Conservation (phyloP, 2,797 vertebrate species). For the Etheostoma nigrum region DNA sequence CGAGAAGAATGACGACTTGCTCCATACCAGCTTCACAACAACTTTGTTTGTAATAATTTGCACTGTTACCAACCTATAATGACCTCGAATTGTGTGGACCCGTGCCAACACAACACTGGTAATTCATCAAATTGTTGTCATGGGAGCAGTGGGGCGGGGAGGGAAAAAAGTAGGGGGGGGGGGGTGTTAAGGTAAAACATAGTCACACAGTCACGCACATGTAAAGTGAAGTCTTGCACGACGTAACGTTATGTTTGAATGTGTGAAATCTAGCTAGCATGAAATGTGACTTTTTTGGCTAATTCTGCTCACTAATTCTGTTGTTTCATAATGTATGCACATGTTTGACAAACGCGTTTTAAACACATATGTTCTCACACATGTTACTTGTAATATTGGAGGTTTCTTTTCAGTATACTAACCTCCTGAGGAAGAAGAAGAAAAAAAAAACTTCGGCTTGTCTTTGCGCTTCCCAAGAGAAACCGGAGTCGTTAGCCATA, state of each 20-base stretch:
- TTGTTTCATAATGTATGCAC: background rate
- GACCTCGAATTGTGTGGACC: slow-evolving; percentile 11
- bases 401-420: slow-evolving; percentile 35
- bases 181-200: slow-evolving; percentile 10
- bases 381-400: slow-evolving; percentile 53
- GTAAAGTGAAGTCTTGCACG: background rate
- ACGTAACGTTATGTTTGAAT: background rate
- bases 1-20: slow-evolving; percentile 12
- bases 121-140: slow-evolving; percentile 27
- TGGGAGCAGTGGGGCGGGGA: slow-evolving; percentile 25
- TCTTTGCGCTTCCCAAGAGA: slow-evolving; percentile 56
- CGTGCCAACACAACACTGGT: slow-evolving; percentile 17
- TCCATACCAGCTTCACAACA: slow-evolving; percentile 13
- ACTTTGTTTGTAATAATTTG: slow-evolving; percentile 47
- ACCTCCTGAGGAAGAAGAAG: slow-evolving; percentile 23
- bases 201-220: slow-evolving; percentile 50
- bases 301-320: background rate
- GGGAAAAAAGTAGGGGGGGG: background rate
- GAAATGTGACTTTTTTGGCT: background rate
- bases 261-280: background rate
- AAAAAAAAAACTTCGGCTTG: slow-evolving; percentile 22
- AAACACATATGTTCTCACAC: slow-evolving; percentile 19
- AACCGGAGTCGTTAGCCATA: slow-evolving; percentile 23
- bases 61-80: slow-evolving; percentile 17
- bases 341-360: background rate